Evolutionary conservation across 2,113 vertebrate species (phyloP).

Genomic region (Elanus axillaris): DNA sequence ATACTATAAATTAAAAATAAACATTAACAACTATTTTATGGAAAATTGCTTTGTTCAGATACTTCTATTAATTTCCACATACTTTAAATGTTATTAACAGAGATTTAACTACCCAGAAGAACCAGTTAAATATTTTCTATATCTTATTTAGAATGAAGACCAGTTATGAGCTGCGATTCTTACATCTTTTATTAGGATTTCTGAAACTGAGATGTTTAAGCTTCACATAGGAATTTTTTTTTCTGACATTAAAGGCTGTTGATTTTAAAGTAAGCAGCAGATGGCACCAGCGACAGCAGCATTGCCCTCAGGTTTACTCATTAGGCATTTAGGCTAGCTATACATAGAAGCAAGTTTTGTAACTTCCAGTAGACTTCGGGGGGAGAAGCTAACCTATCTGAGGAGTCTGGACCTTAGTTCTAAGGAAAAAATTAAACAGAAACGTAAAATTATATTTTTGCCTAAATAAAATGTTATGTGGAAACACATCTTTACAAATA

Average conservation of each 20-base stretch:
- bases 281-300: neutral
- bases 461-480: neutral
- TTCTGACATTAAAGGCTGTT: neutral
- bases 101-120: neutral
- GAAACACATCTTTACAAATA: neutral
- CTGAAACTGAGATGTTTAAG: neutral
- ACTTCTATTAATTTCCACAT: neutral
- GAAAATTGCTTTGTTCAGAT: neutral
- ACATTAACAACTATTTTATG: accelerated
- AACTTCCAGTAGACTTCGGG: neutral
- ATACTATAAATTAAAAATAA: neutral
- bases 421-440: neutral
- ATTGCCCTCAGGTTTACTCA: accelerated
- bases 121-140: neutral
- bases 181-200: neutral
- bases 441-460: neutral
- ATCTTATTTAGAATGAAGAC: neutral
- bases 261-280: neutral
- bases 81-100: neutral
- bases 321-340: accelerated
- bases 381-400: neutral
- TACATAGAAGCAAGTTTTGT: neutral
- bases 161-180: neutral
- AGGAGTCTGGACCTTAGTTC: neutral
- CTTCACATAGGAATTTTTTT: accelerated